Percentiles rank a stretch among this genome's conserved stretches.
These are phyloP conservation scores for Herpailurus yagouaroundi DNA, from an alignment of 2,113 vertebrate genomes.

Conservation along the genomic window DNA sequence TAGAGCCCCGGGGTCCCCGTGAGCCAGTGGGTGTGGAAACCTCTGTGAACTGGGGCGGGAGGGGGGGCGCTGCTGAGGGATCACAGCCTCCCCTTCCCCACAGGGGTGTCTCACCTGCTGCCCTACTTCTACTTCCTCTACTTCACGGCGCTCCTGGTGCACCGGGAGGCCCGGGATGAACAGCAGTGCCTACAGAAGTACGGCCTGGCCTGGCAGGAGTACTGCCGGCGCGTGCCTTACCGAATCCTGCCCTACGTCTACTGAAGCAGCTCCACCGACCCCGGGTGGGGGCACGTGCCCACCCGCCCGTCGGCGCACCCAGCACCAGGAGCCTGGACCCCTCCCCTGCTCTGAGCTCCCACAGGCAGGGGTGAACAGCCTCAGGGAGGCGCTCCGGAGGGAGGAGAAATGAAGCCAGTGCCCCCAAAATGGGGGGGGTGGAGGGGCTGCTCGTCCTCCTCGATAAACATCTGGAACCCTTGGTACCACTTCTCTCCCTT, in stretches of 20 bases:
- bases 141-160: constrained; percentile 89
- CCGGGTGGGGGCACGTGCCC: accelerated
- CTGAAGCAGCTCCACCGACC: constrained; percentile 76
- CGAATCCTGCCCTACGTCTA: constrained; percentile 94
- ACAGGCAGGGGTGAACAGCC: not conserved
- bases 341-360: too few relatives aligned
- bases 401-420: not conserved
- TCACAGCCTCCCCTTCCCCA: not conserved
- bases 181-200: constrained; percentile 91
- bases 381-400: not conserved
- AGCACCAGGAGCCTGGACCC: not conserved
- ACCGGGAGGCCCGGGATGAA: constrained; percentile 93
- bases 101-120: constrained; percentile 90
- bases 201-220: constrained; percentile 90
- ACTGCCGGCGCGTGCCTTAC: constrained; percentile 92
- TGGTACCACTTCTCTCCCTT: not conserved
- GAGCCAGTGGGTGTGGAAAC: not conserved
- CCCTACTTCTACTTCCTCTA: constrained; percentile 94
- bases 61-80: not conserved
- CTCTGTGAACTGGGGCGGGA: too few relatives aligned
- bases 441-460: not conserved
- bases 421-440: not conserved
- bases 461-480: constrained; percentile 57
- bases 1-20: not conserved
- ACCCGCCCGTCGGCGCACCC: not conserved